These are phyloP conservation scores for Amitus sp. DNA, from an alignment of 2,888 invertebrate genomes.

Conservation along the genomic window DNA sequence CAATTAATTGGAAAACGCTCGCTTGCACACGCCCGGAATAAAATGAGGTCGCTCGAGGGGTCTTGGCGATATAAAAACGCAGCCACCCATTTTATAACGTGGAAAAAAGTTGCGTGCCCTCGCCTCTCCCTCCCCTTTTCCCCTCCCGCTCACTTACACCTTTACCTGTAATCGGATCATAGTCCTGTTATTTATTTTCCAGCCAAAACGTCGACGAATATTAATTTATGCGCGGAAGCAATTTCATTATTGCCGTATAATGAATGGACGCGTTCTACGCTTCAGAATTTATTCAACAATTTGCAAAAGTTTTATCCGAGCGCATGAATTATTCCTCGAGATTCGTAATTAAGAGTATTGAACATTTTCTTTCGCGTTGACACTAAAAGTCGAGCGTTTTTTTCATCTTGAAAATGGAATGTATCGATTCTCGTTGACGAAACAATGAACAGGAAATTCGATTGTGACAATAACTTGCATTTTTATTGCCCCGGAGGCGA, in stretches of 20 bases:
- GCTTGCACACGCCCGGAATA: constrained; percentile 37
- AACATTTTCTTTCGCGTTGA: too few species aligned
- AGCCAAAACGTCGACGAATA: background rate
- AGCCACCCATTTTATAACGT: constrained; percentile 13
- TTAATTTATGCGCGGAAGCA: background rate
- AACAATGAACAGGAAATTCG: background rate
- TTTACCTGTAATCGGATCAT: constrained; percentile 4
- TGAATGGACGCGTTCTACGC: constrained; percentile 27
- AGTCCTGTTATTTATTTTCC: background rate
- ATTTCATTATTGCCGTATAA: constrained; percentile 8
- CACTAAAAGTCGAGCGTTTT: too few species aligned
- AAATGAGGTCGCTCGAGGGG: constrained; percentile 40
- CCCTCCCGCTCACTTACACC: background rate
- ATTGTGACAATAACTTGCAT: constrained; percentile 9
- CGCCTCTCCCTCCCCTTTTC: background rate
- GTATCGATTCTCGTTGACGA: background rate
- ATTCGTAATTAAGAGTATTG: too few species aligned
- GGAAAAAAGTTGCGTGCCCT: background rate
- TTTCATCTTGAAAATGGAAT: background rate
- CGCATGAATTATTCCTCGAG: too few species aligned
- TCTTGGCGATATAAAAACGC: constrained; percentile 36
- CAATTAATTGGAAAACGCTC: constrained; percentile 64
- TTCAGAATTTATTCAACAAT: constrained; percentile 32
- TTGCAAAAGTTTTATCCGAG: constrained; percentile 25
- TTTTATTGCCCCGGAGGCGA: constrained; percentile 15